These are phyloP conservation scores for Nothura maculosa DNA, from an alignment of 2,797 vertebrate species.

Conservation along the genomic window DNA sequence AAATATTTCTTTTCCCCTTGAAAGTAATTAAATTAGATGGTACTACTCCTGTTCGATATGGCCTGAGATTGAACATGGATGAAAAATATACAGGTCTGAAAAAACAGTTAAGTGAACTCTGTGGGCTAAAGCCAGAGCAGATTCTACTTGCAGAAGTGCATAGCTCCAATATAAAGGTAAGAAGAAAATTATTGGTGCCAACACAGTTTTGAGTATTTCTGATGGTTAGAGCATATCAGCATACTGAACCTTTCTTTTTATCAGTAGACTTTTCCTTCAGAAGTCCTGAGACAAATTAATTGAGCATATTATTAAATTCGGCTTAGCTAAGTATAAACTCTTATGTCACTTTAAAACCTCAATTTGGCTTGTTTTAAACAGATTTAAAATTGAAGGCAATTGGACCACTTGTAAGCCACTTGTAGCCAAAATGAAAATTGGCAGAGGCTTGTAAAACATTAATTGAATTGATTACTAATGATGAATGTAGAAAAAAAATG, in stretches of 20 bases:
- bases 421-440: neutral
- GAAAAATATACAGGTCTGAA: slow-evolving; percentile 98
- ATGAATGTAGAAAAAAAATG: neutral
- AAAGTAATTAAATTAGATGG: slow-evolving; percentile 96
- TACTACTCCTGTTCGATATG: slow-evolving; percentile 93
- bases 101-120: slow-evolving; percentile 97
- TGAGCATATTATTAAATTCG: neutral
- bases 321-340: neutral
- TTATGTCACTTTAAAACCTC: accelerated
- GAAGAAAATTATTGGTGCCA: neutral
- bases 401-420: neutral
- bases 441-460: neutral
- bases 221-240: neutral
- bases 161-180: slow-evolving; percentile 97
- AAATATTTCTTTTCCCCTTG: neutral
- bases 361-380: neutral
- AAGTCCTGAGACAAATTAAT: neutral
- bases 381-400: neutral
- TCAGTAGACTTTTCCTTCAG: neutral
- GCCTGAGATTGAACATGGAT: slow-evolving; percentile 96
- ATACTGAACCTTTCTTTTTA: neutral
- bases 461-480: neutral
- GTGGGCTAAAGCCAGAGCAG: slow-evolving; percentile 94
- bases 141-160: slow-evolving; percentile 97
- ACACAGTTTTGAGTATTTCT: neutral